phyloP scores from a whole-genome alignment of 2,888 invertebrate genomes.

The Eumacrocentrus americanus region DNA sequence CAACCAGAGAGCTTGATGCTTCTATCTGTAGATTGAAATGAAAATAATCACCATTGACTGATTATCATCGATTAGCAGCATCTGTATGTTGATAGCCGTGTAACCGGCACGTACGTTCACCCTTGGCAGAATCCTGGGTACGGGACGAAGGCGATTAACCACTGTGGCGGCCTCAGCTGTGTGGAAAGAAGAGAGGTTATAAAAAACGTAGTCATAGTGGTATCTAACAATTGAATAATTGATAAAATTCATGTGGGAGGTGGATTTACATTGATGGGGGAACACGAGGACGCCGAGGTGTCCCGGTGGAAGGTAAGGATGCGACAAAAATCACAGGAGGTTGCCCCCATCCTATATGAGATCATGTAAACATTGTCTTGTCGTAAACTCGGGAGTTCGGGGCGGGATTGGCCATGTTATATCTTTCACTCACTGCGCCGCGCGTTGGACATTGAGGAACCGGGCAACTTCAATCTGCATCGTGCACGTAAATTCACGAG shows the following conservation, averaged over 20 bases:
- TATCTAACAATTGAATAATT: not conserved
- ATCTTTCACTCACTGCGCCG: conserved; percentile 25
- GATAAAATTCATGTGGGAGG: not conserved
- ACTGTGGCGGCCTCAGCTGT: conserved; percentile 39
- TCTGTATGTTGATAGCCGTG: conserved; percentile 25
- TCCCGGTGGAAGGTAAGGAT: conserved; percentile 18
- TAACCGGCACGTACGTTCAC: conserved; percentile 13
- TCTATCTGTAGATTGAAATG: not conserved
- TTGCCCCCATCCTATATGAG: conserved; percentile 41
- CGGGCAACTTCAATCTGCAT: conserved; percentile 27
- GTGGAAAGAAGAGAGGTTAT: conserved; percentile 40
- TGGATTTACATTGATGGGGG: not conserved
- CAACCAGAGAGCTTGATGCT: not conserved
- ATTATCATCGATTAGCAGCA: conserved; percentile 25
- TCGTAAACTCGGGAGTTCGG: conserved; percentile 39
- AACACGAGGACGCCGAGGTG: not conserved
- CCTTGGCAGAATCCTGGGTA: conserved; percentile 5
- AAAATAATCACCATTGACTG: conserved; percentile 30
- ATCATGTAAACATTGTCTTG: conserved; percentile 54
- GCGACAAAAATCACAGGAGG: conserved; percentile 40
- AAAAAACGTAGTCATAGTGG: conserved; percentile 26
- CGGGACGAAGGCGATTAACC: conserved; percentile 19
- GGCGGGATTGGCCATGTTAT: conserved; percentile 10
- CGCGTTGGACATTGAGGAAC: conserved; percentile 23
- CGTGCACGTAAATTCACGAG: conserved; percentile 18